Conservation (phyloP, 2,888 invertebrate species). For the Tipula vernalis region DNA sequence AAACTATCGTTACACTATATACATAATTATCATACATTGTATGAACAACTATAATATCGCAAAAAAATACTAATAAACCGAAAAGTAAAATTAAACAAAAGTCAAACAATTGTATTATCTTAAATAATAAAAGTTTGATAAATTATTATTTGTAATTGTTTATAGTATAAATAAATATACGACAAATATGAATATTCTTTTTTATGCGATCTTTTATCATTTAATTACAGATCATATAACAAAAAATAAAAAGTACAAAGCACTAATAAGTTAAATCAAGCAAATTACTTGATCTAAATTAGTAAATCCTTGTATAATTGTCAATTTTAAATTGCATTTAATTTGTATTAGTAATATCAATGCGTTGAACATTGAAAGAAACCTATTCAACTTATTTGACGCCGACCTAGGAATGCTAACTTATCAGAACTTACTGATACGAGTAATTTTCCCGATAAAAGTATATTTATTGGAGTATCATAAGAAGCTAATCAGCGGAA, state of each 20-base stretch:
- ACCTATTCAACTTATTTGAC: too few relatives aligned
- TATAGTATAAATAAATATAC: neutral
- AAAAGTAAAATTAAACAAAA: neutral
- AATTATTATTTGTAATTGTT: neutral
- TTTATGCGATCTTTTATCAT: neutral
- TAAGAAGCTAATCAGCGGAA: neutral
- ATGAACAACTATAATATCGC: neutral
- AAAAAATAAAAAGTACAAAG: neutral
- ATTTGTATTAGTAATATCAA: too few relatives aligned
- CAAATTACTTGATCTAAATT: neutral
- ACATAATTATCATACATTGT: neutral
- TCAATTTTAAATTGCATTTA: too few relatives aligned
- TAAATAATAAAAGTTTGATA: neutral
- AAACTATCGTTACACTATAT: neutral
- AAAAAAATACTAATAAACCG: neutral
- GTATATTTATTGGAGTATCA: neutral
- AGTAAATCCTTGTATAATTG: neutral
- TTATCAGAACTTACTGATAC: too few relatives aligned
- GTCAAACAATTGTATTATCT: neutral
- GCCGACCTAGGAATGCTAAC: too few relatives aligned
- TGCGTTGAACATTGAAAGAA: too few relatives aligned
- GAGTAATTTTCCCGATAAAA: neutral
- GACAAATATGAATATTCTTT: neutral
- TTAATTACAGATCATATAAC: neutral
- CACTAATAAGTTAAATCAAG: neutral